phyloP scores from a whole-genome alignment of 2,888 invertebrate genomes.

The Epirrhoe alternata region DNA sequence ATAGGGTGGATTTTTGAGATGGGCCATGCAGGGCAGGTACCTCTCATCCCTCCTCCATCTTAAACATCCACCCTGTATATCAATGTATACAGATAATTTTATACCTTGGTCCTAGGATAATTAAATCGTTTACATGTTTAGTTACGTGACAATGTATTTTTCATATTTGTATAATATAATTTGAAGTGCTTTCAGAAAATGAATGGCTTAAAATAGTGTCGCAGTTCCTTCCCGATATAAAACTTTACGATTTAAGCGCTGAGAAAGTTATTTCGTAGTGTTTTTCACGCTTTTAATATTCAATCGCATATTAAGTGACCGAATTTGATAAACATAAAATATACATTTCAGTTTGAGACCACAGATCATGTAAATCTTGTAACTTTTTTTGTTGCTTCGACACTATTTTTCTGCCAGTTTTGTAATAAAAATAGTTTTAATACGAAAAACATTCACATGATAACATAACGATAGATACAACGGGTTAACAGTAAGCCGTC shows the following conservation, averaged over 20 bases:
- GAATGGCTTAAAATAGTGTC: constrained; percentile 1
- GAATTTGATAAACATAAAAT: not conserved
- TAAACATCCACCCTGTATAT: too few relatives aligned
- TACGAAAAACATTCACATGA: constrained; percentile 20
- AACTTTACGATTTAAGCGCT: not conserved
- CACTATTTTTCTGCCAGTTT: constrained; percentile 5
- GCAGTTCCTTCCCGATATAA: not conserved
- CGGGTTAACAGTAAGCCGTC: constrained; percentile 35
- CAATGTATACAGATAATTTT: constrained; percentile 9
- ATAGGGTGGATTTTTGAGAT: too few relatives aligned
- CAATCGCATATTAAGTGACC: not conserved
- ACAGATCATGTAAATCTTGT: not conserved
- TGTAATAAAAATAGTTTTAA: not conserved
- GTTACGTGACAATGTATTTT: constrained; percentile 10
- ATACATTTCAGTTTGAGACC: not conserved
- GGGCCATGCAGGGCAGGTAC: too few relatives aligned
- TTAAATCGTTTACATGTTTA: constrained; percentile 6
- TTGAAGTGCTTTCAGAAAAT: not conserved
- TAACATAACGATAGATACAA: constrained; percentile 24
- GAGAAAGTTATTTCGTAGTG: not conserved
- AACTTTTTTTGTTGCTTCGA: not conserved
- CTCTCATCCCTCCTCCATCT: too few relatives aligned
- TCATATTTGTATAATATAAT: constrained; percentile 3
- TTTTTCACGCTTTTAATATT: not conserved
- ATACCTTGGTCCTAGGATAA: too few relatives aligned